phyloP scores from a whole-genome alignment of 2,113 vertebrate species.

The Taxidea taxus region DNA sequence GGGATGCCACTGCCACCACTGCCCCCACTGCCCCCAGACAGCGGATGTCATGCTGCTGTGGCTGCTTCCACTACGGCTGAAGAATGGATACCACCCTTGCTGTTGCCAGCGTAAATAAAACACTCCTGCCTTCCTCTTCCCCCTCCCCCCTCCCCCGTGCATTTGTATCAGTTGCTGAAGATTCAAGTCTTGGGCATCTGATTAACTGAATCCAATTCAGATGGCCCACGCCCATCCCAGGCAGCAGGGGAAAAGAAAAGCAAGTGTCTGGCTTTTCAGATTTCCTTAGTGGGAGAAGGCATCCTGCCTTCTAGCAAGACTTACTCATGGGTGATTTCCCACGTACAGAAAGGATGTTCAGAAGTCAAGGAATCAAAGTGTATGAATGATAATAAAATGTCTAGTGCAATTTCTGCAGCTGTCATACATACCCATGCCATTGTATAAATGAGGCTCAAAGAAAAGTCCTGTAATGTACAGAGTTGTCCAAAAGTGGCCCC shows the following conservation, averaged over 20 bases:
- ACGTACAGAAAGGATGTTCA: not conserved
- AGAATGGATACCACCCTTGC: not conserved
- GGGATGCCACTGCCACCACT: not conserved
- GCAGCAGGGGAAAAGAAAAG: not conserved
- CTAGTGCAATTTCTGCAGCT: not conserved
- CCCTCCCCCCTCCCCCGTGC: accelerated
- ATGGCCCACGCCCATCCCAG: not conserved
- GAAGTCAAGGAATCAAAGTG: not conserved
- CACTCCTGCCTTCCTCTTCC: not conserved
- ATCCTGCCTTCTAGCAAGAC: not conserved
- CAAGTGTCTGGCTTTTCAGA: not conserved
- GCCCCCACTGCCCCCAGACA: not conserved
- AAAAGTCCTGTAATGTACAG: not conserved
- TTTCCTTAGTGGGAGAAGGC: not conserved
- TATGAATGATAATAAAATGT: not conserved
- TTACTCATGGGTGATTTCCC: not conserved
- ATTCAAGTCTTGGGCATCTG: not conserved
- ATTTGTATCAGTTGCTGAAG: not conserved
- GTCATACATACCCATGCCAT: not conserved
- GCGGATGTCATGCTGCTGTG: not conserved
- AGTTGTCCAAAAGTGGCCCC: not conserved
- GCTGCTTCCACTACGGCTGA: not conserved
- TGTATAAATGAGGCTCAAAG: not conserved
- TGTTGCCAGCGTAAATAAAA: not conserved
- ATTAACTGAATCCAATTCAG: not conserved